Conservation (phyloP, 2,888 invertebrate genomes). For the Molanna angustata region DNA sequence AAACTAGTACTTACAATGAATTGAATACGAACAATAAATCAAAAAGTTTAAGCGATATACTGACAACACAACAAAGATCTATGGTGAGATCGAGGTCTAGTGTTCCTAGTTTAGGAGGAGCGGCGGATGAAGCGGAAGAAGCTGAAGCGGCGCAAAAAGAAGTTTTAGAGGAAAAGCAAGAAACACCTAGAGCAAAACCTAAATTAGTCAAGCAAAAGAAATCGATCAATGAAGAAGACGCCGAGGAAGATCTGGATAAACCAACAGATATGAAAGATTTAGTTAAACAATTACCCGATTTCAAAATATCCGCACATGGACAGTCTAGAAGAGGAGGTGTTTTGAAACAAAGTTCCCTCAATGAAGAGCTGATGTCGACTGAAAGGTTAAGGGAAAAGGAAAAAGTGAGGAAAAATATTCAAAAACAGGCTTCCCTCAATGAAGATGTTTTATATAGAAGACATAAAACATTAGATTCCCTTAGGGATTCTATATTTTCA, state of each 20-base stretch:
- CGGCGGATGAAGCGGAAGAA: constrained; percentile 41
- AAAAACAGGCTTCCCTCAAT: constrained; percentile 85
- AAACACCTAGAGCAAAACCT: constrained; percentile 40
- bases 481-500: constrained; percentile 72
- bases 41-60: constrained; percentile 79
- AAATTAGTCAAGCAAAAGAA: constrained; percentile 84
- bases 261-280: constrained; percentile 68
- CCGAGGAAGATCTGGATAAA: constrained; percentile 62
- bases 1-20: constrained; percentile 41
- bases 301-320: constrained; percentile 54
- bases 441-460: constrained; percentile 77
- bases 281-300: constrained; percentile 64
- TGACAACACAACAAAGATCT: constrained; percentile 68
- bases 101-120: constrained; percentile 63
- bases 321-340: constrained; percentile 58
- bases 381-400: constrained; percentile 82
- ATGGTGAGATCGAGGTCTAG: constrained; percentile 74
- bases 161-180: constrained; percentile 31
- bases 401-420: constrained; percentile 75
- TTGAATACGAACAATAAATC: constrained; percentile 64
- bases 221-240: constrained; percentile 74
- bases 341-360: constrained; percentile 81
- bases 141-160: constrained; percentile 24
- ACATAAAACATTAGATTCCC: constrained; percentile 64
- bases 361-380: constrained; percentile 87